These are phyloP conservation scores for Rhynchotus rufescens DNA, from an alignment of 2,797 vertebrate species.

Conservation along the genomic window DNA sequence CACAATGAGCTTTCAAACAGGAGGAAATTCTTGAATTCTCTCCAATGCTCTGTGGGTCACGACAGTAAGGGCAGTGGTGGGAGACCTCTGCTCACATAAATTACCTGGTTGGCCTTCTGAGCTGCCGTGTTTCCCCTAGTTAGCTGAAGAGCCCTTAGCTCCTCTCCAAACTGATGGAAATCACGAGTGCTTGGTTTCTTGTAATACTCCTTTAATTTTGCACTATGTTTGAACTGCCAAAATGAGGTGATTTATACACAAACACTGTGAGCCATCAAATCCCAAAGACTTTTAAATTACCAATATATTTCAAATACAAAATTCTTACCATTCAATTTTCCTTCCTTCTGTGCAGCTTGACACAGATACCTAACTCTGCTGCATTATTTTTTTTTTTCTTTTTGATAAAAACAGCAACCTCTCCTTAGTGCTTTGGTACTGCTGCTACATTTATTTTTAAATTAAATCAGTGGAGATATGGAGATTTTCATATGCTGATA, in stretches of 20 bases:
- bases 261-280: not conserved
- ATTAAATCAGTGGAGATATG: not conserved
- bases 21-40: rapidly evolving
- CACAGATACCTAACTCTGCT: not conserved
- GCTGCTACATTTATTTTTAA: not conserved
- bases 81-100: not conserved
- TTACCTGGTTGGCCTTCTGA: not conserved
- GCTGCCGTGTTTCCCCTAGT: not conserved
- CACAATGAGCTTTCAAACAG: not conserved
- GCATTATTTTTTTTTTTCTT: not conserved
- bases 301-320: conserved; percentile 3
- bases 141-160: not conserved
- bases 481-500: not conserved
- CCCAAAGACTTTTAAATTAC: conserved; percentile 15
- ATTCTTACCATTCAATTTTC: not conserved
- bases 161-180: not conserved
- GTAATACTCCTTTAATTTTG: not conserved
- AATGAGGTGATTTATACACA: not conserved
- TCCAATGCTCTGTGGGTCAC: not conserved
- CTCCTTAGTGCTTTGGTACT: not conserved
- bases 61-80: not conserved
- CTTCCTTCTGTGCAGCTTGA: not conserved
- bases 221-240: not conserved
- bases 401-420: not conserved
- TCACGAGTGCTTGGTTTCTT: not conserved